Evolutionary conservation across 2,888 invertebrate species (phyloP).

Genomic region (Netelia virgata): DNA sequence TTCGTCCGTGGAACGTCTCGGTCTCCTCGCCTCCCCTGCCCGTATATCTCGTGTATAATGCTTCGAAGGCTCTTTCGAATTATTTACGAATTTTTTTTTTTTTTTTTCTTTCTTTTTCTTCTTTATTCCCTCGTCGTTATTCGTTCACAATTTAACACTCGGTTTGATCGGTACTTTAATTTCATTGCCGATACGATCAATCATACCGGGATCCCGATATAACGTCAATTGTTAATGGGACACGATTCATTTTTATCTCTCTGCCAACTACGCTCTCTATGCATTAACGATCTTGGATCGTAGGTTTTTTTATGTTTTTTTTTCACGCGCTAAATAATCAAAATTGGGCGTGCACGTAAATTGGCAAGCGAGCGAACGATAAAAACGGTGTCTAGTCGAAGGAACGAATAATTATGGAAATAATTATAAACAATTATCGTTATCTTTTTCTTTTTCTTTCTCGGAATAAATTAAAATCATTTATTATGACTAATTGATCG

Average conservation of each 20-base stretch:
- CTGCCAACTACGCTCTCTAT: not conserved
- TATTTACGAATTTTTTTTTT: slow-evolving; percentile 16
- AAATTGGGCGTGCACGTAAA: not conserved
- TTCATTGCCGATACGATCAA: slow-evolving; percentile 32
- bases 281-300: slow-evolving; percentile 23
- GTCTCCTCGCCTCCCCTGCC: slow-evolving; percentile 1
- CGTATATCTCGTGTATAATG: not conserved
- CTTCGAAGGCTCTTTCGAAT: slow-evolving; percentile 39
- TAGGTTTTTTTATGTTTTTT: not conserved
- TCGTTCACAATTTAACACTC: slow-evolving; percentile 20
- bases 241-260: not conserved
- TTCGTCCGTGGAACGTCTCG: not conserved
- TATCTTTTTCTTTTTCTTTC: slow-evolving; percentile 2
- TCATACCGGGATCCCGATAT: slow-evolving; percentile 7
- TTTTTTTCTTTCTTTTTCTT: slow-evolving; percentile 11
- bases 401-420: not conserved
- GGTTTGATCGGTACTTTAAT: slow-evolving; percentile 27
- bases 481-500: no score
- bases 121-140: not conserved
- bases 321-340: not conserved
- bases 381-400: not conserved
- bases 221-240: slow-evolving; percentile 5
- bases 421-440: slow-evolving; percentile 2
- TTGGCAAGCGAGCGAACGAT: not conserved
- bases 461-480: not conserved